These are phyloP conservation scores for Euspilapteryx auroguttella DNA, from an alignment of 2,888 invertebrate genomes.

Conservation along the genomic window DNA sequence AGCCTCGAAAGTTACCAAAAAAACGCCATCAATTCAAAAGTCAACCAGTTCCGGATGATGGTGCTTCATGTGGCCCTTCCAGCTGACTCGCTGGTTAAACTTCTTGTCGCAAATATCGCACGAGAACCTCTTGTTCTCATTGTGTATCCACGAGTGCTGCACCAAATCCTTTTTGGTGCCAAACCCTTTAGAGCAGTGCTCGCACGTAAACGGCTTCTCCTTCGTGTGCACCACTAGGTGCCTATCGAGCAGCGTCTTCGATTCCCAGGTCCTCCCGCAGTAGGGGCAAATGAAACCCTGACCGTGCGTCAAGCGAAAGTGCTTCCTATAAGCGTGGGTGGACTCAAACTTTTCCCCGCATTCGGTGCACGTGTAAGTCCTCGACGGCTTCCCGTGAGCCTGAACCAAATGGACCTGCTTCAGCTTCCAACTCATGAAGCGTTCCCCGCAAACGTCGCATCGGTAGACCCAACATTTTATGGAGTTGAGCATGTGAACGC, in stretches of 20 bases:
- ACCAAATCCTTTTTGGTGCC: conserved; percentile 32
- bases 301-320: background rate
- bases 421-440: conserved; percentile 14
- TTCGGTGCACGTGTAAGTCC: conserved; percentile 2
- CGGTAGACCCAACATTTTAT: conserved; percentile 23
- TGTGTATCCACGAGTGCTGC: conserved; percentile 34
- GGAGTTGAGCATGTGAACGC: conserved; percentile 15
- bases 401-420: conserved; percentile 4
- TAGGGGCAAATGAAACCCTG: conserved; percentile 15
- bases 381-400: conserved; percentile 1
- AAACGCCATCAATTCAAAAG: background rate
- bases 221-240: conserved; percentile 17
- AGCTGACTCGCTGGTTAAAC: conserved; percentile 2
- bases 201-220: conserved; percentile 23
- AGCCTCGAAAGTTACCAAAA: too few relatives aligned
- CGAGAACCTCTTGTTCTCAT: conserved; percentile 28
- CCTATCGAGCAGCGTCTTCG: background rate
- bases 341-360: conserved; percentile 3
- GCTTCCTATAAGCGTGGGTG: background rate
- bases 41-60: conserved; percentile 2
- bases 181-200: conserved; percentile 32
- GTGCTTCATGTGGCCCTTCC: conserved; percentile 1
- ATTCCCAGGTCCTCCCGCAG: conserved; percentile 17
- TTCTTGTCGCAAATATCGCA: conserved; percentile 25
- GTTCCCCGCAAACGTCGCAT: conserved; percentile 22